A percentile compares a stretch with the other conserved stretches of the same genome.
These are phyloP conservation scores for Dryas iulia DNA, from an alignment of 1,140 invertebrate species.

Conservation along the genomic window DNA sequence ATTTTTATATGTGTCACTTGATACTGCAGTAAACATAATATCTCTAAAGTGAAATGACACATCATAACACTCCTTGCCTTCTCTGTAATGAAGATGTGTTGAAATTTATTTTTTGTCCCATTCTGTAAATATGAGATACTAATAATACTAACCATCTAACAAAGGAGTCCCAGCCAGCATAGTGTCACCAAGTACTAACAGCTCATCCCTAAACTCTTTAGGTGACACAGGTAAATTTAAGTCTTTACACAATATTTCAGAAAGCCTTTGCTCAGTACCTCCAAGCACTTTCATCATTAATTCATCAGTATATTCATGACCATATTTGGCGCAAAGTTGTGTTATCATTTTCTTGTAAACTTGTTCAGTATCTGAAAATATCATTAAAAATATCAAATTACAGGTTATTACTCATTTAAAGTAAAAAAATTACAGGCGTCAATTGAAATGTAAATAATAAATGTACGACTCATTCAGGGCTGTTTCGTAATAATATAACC, in stretches of 20 bases:
- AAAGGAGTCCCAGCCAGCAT: slow-evolving; percentile 80
- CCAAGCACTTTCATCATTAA: slow-evolving; percentile 87
- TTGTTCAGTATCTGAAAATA: slow-evolving; percentile 82
- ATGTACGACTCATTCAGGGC: background rate
- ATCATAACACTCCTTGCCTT: too few relatives aligned
- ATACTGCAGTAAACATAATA: too few relatives aligned
- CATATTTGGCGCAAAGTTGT: slow-evolving; percentile 84
- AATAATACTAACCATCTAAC: slow-evolving; percentile 80
- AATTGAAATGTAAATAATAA: background rate
- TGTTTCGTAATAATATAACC: slow-evolving; percentile 48
- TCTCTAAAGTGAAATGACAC: too few relatives aligned
- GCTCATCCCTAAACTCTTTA: slow-evolving; percentile 84
- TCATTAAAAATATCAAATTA: background rate
- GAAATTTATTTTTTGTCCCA: too few relatives aligned
- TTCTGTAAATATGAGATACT: background rate
- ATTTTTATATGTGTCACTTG: too few relatives aligned
- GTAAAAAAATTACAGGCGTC: background rate
- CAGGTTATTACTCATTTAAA: background rate
- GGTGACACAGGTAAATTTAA: slow-evolving; percentile 86
- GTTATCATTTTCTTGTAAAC: slow-evolving; percentile 84
- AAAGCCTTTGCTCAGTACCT: slow-evolving; percentile 86
- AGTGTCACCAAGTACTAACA: slow-evolving; percentile 80
- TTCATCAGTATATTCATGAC: slow-evolving; percentile 87
- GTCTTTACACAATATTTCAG: slow-evolving; percentile 86
- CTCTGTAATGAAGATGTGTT: too few relatives aligned